Evolutionary conservation across 1,140 invertebrate species (phyloP).

Genomic region (Trinorchestia longiramus): DNA sequence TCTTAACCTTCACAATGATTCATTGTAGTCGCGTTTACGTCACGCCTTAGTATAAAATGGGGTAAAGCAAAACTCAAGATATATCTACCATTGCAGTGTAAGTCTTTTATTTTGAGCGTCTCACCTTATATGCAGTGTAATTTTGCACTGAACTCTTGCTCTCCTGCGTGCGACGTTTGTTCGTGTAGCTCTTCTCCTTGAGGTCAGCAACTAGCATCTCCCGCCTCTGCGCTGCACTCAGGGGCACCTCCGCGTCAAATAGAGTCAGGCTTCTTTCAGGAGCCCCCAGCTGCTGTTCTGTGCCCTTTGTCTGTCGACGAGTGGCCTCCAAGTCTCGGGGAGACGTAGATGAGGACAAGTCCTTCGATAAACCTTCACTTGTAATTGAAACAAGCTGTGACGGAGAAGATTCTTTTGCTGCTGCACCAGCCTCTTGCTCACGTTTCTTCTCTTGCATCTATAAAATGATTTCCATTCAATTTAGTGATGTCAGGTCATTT

Average conservation of each 20-base stretch:
- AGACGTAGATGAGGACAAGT: background rate
- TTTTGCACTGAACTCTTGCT: constrained; percentile 20
- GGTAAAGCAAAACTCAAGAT: too few relatives aligned
- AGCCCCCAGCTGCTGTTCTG: background rate
- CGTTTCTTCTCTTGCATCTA: constrained; percentile 50
- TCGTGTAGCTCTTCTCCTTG: background rate
- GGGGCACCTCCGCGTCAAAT: background rate
- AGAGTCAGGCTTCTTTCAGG: background rate
- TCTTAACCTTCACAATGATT: too few relatives aligned
- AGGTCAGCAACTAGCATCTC: background rate
- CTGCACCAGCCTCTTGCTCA: background rate
- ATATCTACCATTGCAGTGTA: too few relatives aligned
- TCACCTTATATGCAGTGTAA: constrained; percentile 20
- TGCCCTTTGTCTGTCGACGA: background rate
- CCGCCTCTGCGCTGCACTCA: background rate
- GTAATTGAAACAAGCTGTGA: background rate
- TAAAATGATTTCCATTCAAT: background rate
- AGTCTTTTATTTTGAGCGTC: background rate
- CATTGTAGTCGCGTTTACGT: too few relatives aligned
- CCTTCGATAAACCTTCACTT: background rate
- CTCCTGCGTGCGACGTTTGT: background rate
- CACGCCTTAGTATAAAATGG: too few relatives aligned
- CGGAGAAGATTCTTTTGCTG: background rate
- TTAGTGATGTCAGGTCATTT: background rate
- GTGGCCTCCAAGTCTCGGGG: background rate